phyloP scores from a whole-genome alignment of 2,797 vertebrate genomes.

The Pantherophis alleghaniensis region DNA sequence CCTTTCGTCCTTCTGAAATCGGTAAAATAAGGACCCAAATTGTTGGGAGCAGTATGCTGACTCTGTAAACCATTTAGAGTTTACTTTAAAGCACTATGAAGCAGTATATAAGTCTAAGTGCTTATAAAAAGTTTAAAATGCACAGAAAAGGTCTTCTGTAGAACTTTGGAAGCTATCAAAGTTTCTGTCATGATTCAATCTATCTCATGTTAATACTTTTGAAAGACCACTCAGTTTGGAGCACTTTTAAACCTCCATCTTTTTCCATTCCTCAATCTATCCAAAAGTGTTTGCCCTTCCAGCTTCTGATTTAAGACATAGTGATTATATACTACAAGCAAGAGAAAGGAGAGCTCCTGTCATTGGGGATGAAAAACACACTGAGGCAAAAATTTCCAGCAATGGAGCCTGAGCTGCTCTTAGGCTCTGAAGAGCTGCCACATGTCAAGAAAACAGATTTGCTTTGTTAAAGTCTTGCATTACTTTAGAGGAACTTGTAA shows the following conservation, averaged over 20 bases:
- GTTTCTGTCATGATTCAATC: not conserved
- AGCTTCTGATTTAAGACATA: not conserved
- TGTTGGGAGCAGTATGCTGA: too few relatives aligned
- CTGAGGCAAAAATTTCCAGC: not conserved
- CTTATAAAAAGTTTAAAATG: too few relatives aligned
- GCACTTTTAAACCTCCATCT: not conserved
- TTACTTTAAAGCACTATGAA: too few relatives aligned
- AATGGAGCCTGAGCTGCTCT: not conserved
- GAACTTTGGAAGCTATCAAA: not conserved
- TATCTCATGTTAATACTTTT: not conserved
- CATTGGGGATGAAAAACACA: not conserved
- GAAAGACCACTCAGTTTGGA: not conserved
- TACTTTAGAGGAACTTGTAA: not conserved
- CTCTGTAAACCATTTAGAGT: too few relatives aligned
- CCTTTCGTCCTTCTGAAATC: too few relatives aligned
- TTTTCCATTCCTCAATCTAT: not conserved
- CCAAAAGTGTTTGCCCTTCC: not conserved
- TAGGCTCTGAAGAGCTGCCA: not conserved
- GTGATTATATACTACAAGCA: not conserved
- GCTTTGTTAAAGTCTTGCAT: not conserved
- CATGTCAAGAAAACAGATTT: not conserved
- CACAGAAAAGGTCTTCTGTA: not conserved
- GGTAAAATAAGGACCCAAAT: too few relatives aligned
- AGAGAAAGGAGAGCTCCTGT: not conserved
- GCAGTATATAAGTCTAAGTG: too few relatives aligned